Percentiles rank a stretch among this genome's conserved stretches.
Conservation (phyloP, 2,888 invertebrate species). For the Pyrocoelia pectoralis region DNA sequence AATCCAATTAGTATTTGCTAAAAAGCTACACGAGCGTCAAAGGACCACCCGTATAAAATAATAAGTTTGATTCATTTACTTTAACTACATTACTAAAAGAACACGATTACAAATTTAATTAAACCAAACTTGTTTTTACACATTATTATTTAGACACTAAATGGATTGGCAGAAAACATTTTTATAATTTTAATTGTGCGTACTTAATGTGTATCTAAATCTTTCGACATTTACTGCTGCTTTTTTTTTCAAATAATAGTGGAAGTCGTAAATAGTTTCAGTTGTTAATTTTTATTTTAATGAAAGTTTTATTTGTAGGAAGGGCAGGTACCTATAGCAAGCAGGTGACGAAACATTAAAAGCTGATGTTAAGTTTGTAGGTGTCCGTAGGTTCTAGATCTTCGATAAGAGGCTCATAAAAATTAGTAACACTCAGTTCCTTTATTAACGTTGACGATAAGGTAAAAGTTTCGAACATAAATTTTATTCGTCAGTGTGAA, state of each 20-base stretch:
- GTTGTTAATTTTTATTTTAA: constrained; percentile 18
- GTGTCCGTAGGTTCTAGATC: constrained; percentile 37
- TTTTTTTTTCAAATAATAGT: constrained; percentile 6
- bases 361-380: constrained; percentile 35
- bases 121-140: neutral
- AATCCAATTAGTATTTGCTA: neutral
- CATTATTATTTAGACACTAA: neutral
- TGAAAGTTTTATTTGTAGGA: constrained; percentile 30
- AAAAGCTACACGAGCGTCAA: neutral
- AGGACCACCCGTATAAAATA: neutral
- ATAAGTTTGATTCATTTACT: neutral
- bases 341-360: constrained; percentile 39
- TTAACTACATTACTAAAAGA: neutral
- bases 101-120: neutral
- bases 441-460: constrained; percentile 34
- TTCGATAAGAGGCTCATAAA: constrained; percentile 40
- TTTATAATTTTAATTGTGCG: neutral
- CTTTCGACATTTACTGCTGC: constrained; percentile 13
- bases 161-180: neutral
- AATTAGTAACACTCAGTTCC: constrained; percentile 40
- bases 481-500: constrained; percentile 11
- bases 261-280: constrained; percentile 13
- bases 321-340: constrained; percentile 28
- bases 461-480: constrained; percentile 22
- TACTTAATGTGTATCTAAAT: constrained; percentile 10